A percentile compares a stretch with the other conserved stretches of the same genome.
phyloP scores from a whole-genome alignment of 23 tunicate genomes.

The Trididemnum miniatum region DNA sequence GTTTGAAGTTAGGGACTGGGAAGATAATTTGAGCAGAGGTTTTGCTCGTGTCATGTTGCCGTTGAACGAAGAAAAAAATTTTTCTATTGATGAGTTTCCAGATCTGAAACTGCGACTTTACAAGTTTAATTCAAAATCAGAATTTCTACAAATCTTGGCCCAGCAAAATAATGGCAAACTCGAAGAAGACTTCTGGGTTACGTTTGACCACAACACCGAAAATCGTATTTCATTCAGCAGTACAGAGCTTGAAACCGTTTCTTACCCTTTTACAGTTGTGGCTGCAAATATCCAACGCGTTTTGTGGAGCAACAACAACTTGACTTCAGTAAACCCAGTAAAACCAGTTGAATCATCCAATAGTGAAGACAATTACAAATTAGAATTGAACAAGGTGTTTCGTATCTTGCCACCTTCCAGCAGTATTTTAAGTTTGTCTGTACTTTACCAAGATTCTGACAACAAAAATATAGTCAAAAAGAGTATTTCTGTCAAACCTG shows the following conservation, averaged over 20 bases:
- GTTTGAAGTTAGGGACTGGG: too few species aligned
- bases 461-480: neutral
- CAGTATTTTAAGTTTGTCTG: slow-evolving; percentile 15
- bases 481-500: slow-evolving; percentile 3
- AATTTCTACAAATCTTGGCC: neutral
- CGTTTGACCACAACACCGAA: neutral
- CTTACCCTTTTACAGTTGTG: neutral
- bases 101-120: neutral
- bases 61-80: neutral
- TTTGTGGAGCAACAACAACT: slow-evolving; percentile 2
- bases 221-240: neutral
- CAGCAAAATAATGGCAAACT: too few species aligned
- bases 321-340: neutral
- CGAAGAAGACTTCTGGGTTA: neutral
- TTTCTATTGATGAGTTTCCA: neutral
- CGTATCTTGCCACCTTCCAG: neutral
- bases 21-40: neutral
- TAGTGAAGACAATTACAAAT: neutral
- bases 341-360: neutral
- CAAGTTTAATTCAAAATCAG: neutral
- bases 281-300: neutral
- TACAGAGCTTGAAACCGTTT: neutral
- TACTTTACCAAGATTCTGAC: neutral
- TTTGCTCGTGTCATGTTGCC: neutral
- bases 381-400: slow-evolving; percentile 7